Evolutionary conservation across 1,140 invertebrate genomes (phyloP).

Genomic region (Glomeris maerens): DNA sequence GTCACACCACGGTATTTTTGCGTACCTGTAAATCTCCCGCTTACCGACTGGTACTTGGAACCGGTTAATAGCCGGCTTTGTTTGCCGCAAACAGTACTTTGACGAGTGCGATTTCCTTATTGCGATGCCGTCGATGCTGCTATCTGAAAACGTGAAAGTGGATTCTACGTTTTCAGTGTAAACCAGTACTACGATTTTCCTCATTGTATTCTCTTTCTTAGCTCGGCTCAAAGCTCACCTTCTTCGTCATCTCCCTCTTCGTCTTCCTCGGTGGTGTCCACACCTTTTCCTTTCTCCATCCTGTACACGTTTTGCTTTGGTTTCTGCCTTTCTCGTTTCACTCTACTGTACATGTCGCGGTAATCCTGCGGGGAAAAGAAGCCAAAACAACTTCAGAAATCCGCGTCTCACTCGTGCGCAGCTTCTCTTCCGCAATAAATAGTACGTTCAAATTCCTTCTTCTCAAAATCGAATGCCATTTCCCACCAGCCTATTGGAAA

Average conservation of each 20-base stretch:
- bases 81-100: slow-evolving; percentile 37
- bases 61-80: slow-evolving; percentile 37
- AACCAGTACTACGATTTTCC: too few species aligned
- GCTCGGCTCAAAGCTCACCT: too few species aligned
- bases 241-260: slow-evolving; percentile 23
- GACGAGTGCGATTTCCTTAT: slow-evolving; percentile 3
- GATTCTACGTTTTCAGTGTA: too few species aligned
- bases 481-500: too few species aligned
- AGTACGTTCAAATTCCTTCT: too few species aligned
- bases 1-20: neutral
- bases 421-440: slow-evolving; percentile 15
- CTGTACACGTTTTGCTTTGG: slow-evolving; percentile 29
- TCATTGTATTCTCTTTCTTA: too few species aligned
- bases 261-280: slow-evolving; percentile 22
- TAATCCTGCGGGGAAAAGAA: slow-evolving; percentile 31
- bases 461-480: too few species aligned
- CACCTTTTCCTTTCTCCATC: slow-evolving; percentile 17
- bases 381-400: too few species aligned
- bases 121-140: slow-evolving; percentile 21
- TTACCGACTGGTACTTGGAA: slow-evolving; percentile 35
- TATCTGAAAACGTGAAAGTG: too few species aligned
- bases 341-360: slow-evolving; percentile 45
- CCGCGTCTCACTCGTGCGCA: too few species aligned
- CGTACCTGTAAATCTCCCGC: too few species aligned
- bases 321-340: slow-evolving; percentile 39